Evolutionary conservation across 1,140 invertebrate genomes (phyloP), one percentile per base, ranked within the genome.

Genomic region (Adoxophyes honmai): DNA sequence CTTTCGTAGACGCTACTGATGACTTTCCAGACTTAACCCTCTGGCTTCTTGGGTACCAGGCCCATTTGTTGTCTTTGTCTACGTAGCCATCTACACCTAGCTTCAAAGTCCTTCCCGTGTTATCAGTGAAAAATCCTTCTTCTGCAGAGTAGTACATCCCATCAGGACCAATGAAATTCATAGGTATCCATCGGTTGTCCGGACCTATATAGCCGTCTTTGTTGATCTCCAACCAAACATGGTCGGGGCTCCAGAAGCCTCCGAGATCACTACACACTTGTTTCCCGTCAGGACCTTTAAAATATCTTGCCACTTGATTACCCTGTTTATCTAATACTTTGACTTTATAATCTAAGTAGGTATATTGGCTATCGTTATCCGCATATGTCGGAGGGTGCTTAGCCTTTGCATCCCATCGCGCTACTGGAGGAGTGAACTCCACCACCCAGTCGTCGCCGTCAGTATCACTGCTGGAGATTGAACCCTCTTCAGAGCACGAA

Each of bases 261-360:
- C 85, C 85, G 39, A 88, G 62, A 70, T 88, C 85, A 58, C 81
- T 86, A 51, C 85, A 88, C 63, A 80, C 77, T 14, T 74, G 73
- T 62, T 84, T 88, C 4, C 85, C 85, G 62, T 88, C 83, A 13
- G 79, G 85, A n/a, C 83, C 81, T 72, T 80, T 88, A 54, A 88
- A 86, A 53, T 59, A 86, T 61, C 85, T 72, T 10, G 77, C 75
- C 16, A 86, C 71, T 38, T 64, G 75, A 65, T 81, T 86, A 13
- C 81, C 83, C 37, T 58, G 56, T 62, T 84, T 88, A 58, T 88
- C 85, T 1, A 81, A 18, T 37, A 85, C 38, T 68, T 86, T 88
- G 0, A 88, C 85, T 73, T 78, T 86, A 52, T 81, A 88, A 68
- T 88, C 85, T 66, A 85, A 70, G 64, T 86, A 88, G 60, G 53